These are phyloP conservation scores for Triplophysa dalaica DNA, from an alignment of 2,113 vertebrate genomes.

Conservation along the genomic window DNA sequence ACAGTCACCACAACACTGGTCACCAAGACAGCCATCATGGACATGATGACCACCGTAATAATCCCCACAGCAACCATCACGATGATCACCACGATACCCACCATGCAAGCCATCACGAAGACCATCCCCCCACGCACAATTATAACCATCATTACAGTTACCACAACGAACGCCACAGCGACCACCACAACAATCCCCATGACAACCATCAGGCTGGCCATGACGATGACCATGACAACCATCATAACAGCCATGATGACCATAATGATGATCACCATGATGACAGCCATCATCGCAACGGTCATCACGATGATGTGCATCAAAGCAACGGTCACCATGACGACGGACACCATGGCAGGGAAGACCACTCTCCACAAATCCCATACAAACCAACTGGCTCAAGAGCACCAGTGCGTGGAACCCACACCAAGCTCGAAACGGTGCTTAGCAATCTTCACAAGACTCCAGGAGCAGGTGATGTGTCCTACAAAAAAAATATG, in stretches of 20 bases:
- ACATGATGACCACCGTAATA: constrained; percentile 29
- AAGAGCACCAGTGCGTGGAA: constrained; percentile 33
- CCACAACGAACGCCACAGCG: constrained; percentile 6
- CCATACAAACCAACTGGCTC: constrained; percentile 54
- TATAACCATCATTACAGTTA: constrained; percentile 21
- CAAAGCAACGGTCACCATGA: constrained; percentile 33
- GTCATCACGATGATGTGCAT: constrained; percentile 26
- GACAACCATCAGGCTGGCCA: constrained; percentile 33
- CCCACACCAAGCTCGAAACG: constrained; percentile 69
- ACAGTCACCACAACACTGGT: constrained; percentile 27
- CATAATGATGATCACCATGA: constrained; percentile 31
- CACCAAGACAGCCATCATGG: constrained; percentile 33
- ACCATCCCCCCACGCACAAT: constrained; percentile 17
- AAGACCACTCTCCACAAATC: constrained; percentile 41
- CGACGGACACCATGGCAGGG: constrained; percentile 5
- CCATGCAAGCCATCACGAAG: constrained; percentile 25
- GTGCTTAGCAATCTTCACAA: constrained; percentile 67
- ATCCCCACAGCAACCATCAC: constrained; percentile 39
- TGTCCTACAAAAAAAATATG: neutral
- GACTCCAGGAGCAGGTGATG: constrained; percentile 62
- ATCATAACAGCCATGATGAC: constrained; percentile 31
- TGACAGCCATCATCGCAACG: constrained; percentile 12
- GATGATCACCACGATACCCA: constrained; percentile 36
- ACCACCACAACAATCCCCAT: constrained; percentile 24
- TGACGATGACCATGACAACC: constrained; percentile 21